Conservation (phyloP, 2,888 invertebrate genomes). For the Hemistola chrysoprasaria region DNA sequence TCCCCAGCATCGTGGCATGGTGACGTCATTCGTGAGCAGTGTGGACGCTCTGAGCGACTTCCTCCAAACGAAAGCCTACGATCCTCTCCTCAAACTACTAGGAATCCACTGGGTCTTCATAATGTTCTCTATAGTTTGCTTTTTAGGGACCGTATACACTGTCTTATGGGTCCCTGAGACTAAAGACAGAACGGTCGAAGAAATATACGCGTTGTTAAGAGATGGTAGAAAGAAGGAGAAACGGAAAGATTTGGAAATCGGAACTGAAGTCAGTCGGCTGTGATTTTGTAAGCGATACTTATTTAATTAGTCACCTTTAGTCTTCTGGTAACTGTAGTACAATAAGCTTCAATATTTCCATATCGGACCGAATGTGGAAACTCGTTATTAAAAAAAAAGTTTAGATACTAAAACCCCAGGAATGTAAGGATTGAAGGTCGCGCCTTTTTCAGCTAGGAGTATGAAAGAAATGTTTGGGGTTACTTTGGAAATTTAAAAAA, state of each 20-base stretch:
- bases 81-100: conserved; percentile 66
- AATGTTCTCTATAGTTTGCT: conserved; percentile 68
- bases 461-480: too few species aligned
- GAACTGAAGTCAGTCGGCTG: conserved; percentile 62
- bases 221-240: conserved; percentile 64
- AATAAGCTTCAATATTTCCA: too few species aligned
- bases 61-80: conserved; percentile 72
- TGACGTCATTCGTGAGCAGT: conserved; percentile 70
- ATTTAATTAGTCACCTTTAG: too few species aligned
- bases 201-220: conserved; percentile 66
- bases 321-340: too few species aligned
- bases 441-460: too few species aligned
- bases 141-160: conserved; percentile 68
- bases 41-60: conserved; percentile 72
- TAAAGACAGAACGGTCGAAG: conserved; percentile 64
- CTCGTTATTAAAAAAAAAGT: too few species aligned
- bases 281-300: conserved; percentile 36
- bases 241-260: conserved; percentile 59
- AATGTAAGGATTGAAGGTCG: too few species aligned
- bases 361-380: too few species aligned
- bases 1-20: conserved; percentile 72
- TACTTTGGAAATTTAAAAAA: too few species aligned
- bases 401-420: too few species aligned
- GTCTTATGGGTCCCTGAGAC: conserved; percentile 74
- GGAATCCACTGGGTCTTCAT: conserved; percentile 78